Percentiles rank a stretch among this genome's conserved stretches.
These are phyloP conservation scores for Dryocosmus kuriphilus DNA, from an alignment of 2,888 invertebrate genomes.

Conservation along the genomic window DNA sequence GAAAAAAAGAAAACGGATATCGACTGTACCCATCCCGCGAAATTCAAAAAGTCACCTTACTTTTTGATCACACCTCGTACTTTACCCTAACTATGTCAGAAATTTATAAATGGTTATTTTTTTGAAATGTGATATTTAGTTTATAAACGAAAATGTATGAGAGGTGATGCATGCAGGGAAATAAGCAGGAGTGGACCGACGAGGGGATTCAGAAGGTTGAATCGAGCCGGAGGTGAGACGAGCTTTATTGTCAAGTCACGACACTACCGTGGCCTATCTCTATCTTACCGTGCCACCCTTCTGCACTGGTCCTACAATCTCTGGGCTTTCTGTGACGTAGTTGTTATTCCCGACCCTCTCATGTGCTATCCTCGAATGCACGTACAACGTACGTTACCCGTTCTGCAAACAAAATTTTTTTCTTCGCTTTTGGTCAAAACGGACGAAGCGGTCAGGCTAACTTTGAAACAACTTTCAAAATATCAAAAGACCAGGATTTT, in stretches of 20 bases:
- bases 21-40: too few relatives aligned
- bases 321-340: slow-evolving; percentile 54
- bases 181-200: slow-evolving; percentile 53
- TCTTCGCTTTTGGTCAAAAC: neutral
- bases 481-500: too few relatives aligned
- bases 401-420: slow-evolving; percentile 4
- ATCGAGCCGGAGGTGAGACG: slow-evolving; percentile 66
- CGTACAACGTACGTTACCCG: neutral
- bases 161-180: slow-evolving; percentile 39
- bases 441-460: neutral
- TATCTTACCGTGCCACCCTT: slow-evolving; percentile 69
- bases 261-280: slow-evolving; percentile 76
- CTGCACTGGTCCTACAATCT: slow-evolving; percentile 57
- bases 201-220: slow-evolving; percentile 51
- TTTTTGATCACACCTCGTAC: too few relatives aligned
- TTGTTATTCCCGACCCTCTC: slow-evolving; percentile 45
- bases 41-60: too few relatives aligned
- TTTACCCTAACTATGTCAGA: too few relatives aligned
- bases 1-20: too few relatives aligned
- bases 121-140: neutral
- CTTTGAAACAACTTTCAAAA: too few relatives aligned
- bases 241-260: slow-evolving; percentile 77
- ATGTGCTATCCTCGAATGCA: neutral
- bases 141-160: neutral
- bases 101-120: too few relatives aligned